These are phyloP conservation scores for Ceratina australensis DNA, from an alignment of 1,140 invertebrate genomes.

Conservation along the genomic window DNA sequence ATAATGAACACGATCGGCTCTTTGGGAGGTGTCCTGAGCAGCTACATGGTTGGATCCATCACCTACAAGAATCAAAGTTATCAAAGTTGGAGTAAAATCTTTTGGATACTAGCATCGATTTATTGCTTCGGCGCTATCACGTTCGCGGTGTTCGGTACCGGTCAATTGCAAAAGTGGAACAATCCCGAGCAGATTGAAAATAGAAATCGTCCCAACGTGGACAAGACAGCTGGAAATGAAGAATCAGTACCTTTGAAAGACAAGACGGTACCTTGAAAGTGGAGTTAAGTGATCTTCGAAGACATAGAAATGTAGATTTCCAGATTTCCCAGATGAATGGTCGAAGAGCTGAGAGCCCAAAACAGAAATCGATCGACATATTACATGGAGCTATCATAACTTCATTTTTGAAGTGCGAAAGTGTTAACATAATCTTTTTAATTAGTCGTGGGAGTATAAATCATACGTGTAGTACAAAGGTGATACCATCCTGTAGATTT, in stretches of 20 bases:
- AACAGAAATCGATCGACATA: no score
- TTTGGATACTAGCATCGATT: conserved; percentile 88
- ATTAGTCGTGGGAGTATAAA: no score
- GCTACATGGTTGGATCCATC: conserved; percentile 90
- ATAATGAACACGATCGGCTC: conserved; percentile 94
- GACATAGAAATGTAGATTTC: no score
- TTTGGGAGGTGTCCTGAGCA: conserved; percentile 91
- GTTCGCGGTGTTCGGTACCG: conserved; percentile 86
- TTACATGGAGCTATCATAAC: no score
- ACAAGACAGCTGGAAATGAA: conserved; percentile 22
- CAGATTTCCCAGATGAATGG: no score
- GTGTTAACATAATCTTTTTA: no score
- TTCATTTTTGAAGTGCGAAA: no score
- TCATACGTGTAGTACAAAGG: no score
- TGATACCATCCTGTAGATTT: no score
- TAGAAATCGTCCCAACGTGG: not conserved
- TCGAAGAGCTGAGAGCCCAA: no score
- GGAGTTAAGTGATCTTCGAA: no score
- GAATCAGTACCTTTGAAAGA: conserved; percentile 63
- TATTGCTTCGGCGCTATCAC: conserved; percentile 86
- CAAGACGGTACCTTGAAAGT: conserved; percentile 49
- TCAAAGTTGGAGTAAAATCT: conserved; percentile 90
- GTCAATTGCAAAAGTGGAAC: conserved; percentile 87
- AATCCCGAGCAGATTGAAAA: conserved; percentile 48
- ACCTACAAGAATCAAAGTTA: conserved; percentile 88